Evolutionary conservation across 2,888 invertebrate species (phyloP).

Genomic region (Andrena bucephala): DNA sequence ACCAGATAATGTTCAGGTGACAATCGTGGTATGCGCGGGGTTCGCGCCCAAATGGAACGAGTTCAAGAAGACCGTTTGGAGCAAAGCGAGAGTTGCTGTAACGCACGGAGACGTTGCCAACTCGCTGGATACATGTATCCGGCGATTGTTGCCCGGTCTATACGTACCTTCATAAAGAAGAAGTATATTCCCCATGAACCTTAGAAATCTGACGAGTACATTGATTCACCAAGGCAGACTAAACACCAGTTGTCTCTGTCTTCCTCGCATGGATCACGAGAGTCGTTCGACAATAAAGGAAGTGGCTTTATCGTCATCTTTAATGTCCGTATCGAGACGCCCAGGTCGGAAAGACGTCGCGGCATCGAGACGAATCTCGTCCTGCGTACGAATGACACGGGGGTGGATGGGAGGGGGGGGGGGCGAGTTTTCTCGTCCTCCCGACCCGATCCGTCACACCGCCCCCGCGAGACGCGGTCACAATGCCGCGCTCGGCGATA

Average conservation of each 20-base stretch:
- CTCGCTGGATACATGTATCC: no score
- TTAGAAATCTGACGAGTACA: background rate
- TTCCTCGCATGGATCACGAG: background rate
- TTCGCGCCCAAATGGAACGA: no score
- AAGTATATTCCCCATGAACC: no score
- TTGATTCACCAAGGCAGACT: background rate
- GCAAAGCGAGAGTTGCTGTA: no score
- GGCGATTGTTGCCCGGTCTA: no score
- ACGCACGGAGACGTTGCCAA: no score
- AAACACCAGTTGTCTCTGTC: background rate
- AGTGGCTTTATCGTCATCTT: constrained; percentile 14
- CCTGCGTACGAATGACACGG: constrained; percentile 65
- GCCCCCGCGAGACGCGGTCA: constrained; percentile 80
- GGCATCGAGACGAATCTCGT: constrained; percentile 60
- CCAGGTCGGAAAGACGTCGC: constrained; percentile 3
- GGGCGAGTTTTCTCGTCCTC: constrained; percentile 73
- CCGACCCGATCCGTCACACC: constrained; percentile 80
- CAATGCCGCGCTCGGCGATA: constrained; percentile 82
- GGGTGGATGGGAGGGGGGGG: constrained; percentile 8
- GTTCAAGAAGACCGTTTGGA: no score
- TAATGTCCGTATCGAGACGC: constrained; percentile 17
- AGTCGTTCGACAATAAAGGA: constrained; percentile 9
- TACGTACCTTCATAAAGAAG: no score
- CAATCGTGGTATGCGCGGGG: no score
- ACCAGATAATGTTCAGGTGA: no score